A percentile compares a stretch with the other conserved stretches of the same genome.
Conservation (phyloP, 1,140 invertebrate species). For the Drosophila chauvacae region DNA sequence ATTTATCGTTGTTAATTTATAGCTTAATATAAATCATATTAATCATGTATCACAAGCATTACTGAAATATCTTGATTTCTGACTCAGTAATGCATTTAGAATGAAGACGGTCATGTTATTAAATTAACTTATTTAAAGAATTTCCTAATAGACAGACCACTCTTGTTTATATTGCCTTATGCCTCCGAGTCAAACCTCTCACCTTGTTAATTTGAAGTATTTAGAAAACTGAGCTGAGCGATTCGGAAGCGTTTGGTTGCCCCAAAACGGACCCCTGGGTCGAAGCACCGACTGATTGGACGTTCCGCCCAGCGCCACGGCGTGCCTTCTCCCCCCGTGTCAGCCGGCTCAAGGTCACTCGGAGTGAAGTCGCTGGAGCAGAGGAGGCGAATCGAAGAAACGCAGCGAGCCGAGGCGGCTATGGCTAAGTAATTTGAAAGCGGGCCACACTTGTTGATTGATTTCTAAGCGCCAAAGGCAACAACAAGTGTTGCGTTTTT, state of each 20-base stretch:
- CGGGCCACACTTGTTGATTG: conserved; percentile 75
- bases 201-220: conserved; percentile 29
- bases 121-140: not conserved
- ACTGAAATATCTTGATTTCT: not conserved
- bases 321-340: not conserved
- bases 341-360: conserved; percentile 63
- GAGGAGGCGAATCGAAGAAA: conserved; percentile 42
- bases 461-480: conserved; percentile 48
- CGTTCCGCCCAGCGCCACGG: conserved; percentile 38
- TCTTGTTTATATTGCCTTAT: not conserved
- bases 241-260: conserved; percentile 60
- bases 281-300: conserved; percentile 31
- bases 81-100: not conserved
- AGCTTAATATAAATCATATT: not conserved
- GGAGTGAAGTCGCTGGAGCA: conserved; percentile 19
- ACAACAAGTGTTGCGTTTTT: conserved; percentile 55
- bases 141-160: not conserved
- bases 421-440: conserved; percentile 66
- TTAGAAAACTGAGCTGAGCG: conserved; percentile 47
- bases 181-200: conserved; percentile 8
- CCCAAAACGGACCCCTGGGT: conserved; percentile 29
- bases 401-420: conserved; percentile 64
- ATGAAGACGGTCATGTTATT: too few relatives aligned
- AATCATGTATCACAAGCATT: not conserved
- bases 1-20: not conserved